Percentiles rank a stretch among this genome's conserved stretches.
These are phyloP conservation scores for Xyliphius kryptos DNA, from an alignment of 2,113 vertebrate genomes.

Conservation along the genomic window DNA sequence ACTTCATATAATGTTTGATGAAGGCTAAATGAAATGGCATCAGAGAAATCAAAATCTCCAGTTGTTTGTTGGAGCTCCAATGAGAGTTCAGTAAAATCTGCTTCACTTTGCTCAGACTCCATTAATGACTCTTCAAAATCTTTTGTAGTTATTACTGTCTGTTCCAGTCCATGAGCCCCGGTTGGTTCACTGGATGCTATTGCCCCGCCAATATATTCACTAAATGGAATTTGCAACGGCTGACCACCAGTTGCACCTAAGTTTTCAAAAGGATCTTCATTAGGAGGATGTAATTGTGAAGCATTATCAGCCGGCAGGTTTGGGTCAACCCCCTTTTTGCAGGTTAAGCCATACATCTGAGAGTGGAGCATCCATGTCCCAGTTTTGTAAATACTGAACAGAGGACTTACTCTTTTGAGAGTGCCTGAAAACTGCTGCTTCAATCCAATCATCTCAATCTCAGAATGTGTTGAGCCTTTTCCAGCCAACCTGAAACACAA, in stretches of 20 bases:
- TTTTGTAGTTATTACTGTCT: slow-evolving; percentile 47
- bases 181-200: slow-evolving; percentile 15
- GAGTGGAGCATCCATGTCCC: slow-evolving; percentile 54
- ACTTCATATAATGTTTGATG: slow-evolving; percentile 14
- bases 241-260: slow-evolving; percentile 44
- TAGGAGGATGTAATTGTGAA: slow-evolving; percentile 22
- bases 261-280: slow-evolving; percentile 43
- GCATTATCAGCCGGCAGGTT: slow-evolving; percentile 27
- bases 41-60: slow-evolving; percentile 30
- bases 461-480: slow-evolving; percentile 45
- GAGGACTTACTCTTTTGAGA: slow-evolving; percentile 69
- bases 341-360: slow-evolving; percentile 49
- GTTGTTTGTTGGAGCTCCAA: slow-evolving; percentile 46
- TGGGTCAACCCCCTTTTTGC: slow-evolving; percentile 44
- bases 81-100: slow-evolving; percentile 55
- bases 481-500: slow-evolving; percentile 41
- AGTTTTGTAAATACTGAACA: slow-evolving; percentile 60
- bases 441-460: slow-evolving; percentile 49
- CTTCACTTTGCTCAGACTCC: slow-evolving; percentile 58
- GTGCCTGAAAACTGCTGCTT: slow-evolving; percentile 44
- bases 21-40: slow-evolving; percentile 10
- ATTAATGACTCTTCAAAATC: slow-evolving; percentile 61
- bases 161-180: slow-evolving; percentile 36
- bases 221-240: slow-evolving; percentile 46
- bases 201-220: slow-evolving; percentile 14